Percentiles rank a stretch among this genome's conserved stretches.
Evolutionary conservation across 2,797 vertebrate genomes (phyloP).

Genomic region (Tauraco hartlaubi): DNA sequence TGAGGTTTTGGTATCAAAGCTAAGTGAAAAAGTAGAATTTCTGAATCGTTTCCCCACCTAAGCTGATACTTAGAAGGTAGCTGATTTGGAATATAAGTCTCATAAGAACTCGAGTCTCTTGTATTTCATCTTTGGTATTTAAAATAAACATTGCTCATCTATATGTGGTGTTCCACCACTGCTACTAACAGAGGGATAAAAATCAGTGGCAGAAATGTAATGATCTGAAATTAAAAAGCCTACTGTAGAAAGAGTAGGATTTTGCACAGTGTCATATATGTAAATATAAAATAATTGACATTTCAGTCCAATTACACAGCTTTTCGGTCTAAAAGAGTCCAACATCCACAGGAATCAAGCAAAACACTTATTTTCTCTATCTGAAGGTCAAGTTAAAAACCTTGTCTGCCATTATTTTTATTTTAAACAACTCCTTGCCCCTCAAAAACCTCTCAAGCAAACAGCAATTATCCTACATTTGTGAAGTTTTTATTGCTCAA

Average conservation of each 20-base stretch:
- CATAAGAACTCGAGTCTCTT: neutral
- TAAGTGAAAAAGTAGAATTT: neutral
- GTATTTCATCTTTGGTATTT: neutral
- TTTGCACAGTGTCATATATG: neutral
- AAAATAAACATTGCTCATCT: neutral
- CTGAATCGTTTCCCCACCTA: neutral
- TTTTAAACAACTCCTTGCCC: neutral
- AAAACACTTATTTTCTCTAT: conserved; percentile 22
- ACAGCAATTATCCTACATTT: neutral
- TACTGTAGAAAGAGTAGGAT: neutral
- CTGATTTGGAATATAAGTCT: neutral
- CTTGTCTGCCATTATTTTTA: neutral
- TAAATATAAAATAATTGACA: conserved; percentile 32
- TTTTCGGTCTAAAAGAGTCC: neutral
- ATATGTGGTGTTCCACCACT: neutral
- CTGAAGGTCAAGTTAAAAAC: conserved; percentile 15
- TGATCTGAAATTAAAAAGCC: conserved; percentile 1
- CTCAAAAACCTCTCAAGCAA: neutral
- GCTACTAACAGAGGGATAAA: neutral
- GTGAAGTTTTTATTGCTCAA: neutral
- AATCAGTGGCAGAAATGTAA: neutral
- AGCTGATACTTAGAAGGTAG: neutral
- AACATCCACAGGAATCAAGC: neutral
- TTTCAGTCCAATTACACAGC: conserved; percentile 1
- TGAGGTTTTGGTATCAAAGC: neutral